These are phyloP conservation scores for Eristalinus sepulchralis DNA, from an alignment of 2,888 invertebrate species.

Conservation along the genomic window DNA sequence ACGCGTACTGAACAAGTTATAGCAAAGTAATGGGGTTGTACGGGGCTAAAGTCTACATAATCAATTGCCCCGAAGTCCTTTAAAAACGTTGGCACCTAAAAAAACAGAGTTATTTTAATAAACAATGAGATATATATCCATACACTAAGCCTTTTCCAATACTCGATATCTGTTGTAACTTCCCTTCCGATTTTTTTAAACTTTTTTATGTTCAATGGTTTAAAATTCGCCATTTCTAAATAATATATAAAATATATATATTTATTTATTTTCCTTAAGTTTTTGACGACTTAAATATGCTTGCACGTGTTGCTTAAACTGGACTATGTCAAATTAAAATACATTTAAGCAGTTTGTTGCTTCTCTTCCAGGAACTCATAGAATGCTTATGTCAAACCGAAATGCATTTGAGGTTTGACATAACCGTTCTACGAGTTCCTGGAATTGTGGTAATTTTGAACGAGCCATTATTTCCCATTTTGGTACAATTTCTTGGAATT, in stretches of 20 bases:
- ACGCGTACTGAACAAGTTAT: conserved; percentile 95
- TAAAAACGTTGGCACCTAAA: conserved; percentile 90
- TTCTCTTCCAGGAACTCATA: too few relatives aligned
- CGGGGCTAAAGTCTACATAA: conserved; percentile 94
- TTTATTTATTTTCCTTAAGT: not conserved
- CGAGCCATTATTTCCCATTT: too few relatives aligned
- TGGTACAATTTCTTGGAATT: too few relatives aligned
- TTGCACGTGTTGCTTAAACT: too few relatives aligned
- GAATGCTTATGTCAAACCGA: too few relatives aligned
- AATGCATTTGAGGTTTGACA: too few relatives aligned
- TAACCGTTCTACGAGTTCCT: too few relatives aligned
- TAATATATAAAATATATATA: not conserved
- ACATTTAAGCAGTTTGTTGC: too few relatives aligned
- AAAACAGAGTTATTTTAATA: conserved; percentile 34
- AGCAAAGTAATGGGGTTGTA: conserved; percentile 94
- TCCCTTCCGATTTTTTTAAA: conserved; percentile 82
- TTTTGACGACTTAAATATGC: not conserved
- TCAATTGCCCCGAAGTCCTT: conserved; percentile 97
- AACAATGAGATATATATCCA: not conserved
- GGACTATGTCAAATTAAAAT: too few relatives aligned
- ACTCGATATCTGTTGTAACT: conserved; percentile 89
- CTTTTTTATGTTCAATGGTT: conserved; percentile 76
- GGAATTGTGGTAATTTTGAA: too few relatives aligned
- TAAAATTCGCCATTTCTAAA: conserved; percentile 71
- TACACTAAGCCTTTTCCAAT: conserved; percentile 95